Conservation (phyloP, 2,113 vertebrate genomes). For the Caracal caracal region DNA sequence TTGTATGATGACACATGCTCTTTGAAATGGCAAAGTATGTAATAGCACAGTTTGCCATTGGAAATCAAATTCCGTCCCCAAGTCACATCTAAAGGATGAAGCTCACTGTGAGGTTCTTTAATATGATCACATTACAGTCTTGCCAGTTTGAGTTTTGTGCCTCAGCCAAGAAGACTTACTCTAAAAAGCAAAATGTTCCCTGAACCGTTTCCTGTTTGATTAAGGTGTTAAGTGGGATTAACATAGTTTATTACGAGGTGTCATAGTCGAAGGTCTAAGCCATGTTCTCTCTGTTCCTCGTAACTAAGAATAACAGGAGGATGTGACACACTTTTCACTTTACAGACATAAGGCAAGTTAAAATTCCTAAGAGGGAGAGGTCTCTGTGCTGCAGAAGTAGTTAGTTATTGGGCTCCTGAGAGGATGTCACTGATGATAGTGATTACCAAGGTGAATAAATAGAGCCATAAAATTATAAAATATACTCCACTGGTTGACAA, state of each 20-base stretch:
- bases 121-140: slow-evolving; percentile 28
- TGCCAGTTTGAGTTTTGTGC: slow-evolving; percentile 72
- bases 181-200: slow-evolving; percentile 37
- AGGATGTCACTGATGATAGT: neutral
- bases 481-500: neutral
- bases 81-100: slow-evolving; percentile 82
- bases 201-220: slow-evolving; percentile 19
- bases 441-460: neutral
- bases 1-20: slow-evolving; percentile 88
- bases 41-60: slow-evolving; percentile 87
- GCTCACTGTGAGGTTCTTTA: slow-evolving; percentile 70
- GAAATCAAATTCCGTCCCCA: slow-evolving; percentile 86
- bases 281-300: neutral
- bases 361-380: neutral
- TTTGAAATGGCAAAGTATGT: slow-evolving; percentile 88
- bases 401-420: neutral
- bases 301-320: neutral
- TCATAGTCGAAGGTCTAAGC: neutral
- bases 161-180: slow-evolving; percentile 58
- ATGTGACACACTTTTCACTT: neutral
- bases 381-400: neutral
- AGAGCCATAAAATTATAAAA: neutral
- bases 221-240: neutral
- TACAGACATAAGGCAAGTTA: neutral
- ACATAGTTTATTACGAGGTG: neutral